Evolutionary conservation across 2,888 invertebrate species (phyloP).

Genomic region (Sphinx pinastri): DNA sequence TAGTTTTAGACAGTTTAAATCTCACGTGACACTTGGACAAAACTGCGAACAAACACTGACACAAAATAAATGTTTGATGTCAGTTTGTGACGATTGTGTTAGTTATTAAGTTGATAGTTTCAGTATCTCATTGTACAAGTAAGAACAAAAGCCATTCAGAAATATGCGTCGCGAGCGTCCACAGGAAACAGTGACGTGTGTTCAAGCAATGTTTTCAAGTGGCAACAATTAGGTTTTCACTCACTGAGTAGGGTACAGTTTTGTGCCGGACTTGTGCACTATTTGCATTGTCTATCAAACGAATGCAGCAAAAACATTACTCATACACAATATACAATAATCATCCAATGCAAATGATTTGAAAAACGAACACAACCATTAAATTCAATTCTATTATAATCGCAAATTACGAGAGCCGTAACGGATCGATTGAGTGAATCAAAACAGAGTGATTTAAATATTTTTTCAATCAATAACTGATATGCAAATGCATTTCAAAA

Average conservation of each 20-base stretch:
- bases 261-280: slow-evolving; percentile 57
- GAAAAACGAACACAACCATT: slow-evolving; percentile 55
- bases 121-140: slow-evolving; percentile 67
- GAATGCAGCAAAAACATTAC: slow-evolving; percentile 55
- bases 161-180: slow-evolving; percentile 63
- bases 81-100: slow-evolving; percentile 29
- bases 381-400: slow-evolving; percentile 61
- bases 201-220: slow-evolving; percentile 72
- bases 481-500: slow-evolving; percentile 75
- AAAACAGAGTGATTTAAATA: slow-evolving; percentile 77
- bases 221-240: slow-evolving; percentile 76
- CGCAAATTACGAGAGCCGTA: slow-evolving; percentile 72
- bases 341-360: slow-evolving; percentile 55
- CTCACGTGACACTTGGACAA: neutral
- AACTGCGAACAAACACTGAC: neutral
- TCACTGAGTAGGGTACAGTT: slow-evolving; percentile 73
- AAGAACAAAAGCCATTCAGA: slow-evolving; percentile 81
- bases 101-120: slow-evolving; percentile 48
- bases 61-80: slow-evolving; percentile 2
- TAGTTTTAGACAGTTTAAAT: neutral
- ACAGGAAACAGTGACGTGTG: slow-evolving; percentile 74
- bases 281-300: slow-evolving; percentile 59
- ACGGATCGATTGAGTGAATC: slow-evolving; percentile 75
- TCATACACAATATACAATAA: slow-evolving; percentile 35
- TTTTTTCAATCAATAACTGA: slow-evolving; percentile 83